Conservation (phyloP, 2,888 invertebrate genomes). For the Tenthredo distinguenda region DNA sequence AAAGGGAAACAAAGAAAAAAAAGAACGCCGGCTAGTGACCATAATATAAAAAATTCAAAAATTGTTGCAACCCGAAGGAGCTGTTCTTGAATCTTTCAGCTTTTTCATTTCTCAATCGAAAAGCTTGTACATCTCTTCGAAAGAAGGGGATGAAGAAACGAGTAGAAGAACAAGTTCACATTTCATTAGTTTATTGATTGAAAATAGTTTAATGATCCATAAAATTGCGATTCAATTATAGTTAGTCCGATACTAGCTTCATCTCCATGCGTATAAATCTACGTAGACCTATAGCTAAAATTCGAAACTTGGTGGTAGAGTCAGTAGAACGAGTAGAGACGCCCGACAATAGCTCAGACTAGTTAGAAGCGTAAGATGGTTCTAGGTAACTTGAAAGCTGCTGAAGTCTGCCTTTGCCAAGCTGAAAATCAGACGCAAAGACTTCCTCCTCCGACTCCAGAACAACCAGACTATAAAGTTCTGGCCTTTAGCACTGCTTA, state of each 20-base stretch:
- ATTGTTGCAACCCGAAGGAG: not conserved
- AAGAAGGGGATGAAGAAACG: no score
- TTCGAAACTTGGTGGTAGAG: not conserved
- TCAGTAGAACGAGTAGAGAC: not conserved
- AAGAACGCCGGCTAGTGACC: not conserved
- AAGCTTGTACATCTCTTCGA: no score
- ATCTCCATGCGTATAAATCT: not conserved
- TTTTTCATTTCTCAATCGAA: not conserved
- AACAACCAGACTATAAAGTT: conserved; percentile 16
- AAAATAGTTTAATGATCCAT: not conserved
- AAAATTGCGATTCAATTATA: not conserved
- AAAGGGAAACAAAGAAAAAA: not conserved
- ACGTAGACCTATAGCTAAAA: not conserved
- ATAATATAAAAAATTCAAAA: not conserved
- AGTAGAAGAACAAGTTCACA: not conserved
- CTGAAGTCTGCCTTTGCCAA: conserved; percentile 33
- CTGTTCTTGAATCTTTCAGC: not conserved
- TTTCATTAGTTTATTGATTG: not conserved
- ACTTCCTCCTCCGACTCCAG: not conserved
- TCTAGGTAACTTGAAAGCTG: conserved; percentile 24
- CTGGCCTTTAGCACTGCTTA: conserved; percentile 28
- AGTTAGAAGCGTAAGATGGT: conserved; percentile 40
- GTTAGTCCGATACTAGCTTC: not conserved
- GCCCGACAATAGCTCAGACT: conserved; percentile 34
- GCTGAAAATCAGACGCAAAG: conserved; percentile 40